Conservation (phyloP, 2,797 vertebrate species). For the Monodelphis domestica region DNA sequence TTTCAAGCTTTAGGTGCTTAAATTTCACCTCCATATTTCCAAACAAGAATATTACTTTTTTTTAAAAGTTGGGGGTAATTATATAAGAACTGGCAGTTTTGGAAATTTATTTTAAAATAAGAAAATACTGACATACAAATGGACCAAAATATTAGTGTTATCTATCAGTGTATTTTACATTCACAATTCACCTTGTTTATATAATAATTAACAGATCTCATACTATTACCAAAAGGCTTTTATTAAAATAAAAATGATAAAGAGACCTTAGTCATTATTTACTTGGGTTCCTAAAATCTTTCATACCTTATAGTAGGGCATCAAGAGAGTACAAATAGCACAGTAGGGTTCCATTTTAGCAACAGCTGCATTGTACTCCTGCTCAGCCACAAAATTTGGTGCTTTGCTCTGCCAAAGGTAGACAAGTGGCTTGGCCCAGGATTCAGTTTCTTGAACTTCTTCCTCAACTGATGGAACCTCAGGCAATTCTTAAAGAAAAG, state of each 20-base stretch:
- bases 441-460: conserved; percentile 89
- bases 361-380: conserved; percentile 91
- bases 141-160: background rate
- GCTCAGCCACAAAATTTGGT: conserved; percentile 91
- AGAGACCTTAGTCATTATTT: background rate
- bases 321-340: conserved; percentile 95
- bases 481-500: conserved; percentile 87
- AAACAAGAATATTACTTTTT: background rate
- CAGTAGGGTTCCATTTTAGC: conserved; percentile 91
- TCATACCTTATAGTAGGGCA: conserved; percentile 95
- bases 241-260: background rate
- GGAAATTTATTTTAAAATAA: conserved; percentile 41
- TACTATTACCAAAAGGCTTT: background rate
- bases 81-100: background rate
- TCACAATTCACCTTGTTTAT: background rate
- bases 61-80: background rate
- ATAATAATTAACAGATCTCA: background rate
- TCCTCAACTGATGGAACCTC: conserved; percentile 87
- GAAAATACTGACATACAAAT: conserved; percentile 13
- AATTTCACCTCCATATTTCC: background rate
- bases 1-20: background rate
- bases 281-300: background rate
- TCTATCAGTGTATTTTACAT: background rate
- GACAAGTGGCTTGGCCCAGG: conserved; percentile 94
- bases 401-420: conserved; percentile 93